These are phyloP conservation scores for Procavia capensis DNA, from an alignment of 2,113 vertebrate species.

Conservation along the genomic window DNA sequence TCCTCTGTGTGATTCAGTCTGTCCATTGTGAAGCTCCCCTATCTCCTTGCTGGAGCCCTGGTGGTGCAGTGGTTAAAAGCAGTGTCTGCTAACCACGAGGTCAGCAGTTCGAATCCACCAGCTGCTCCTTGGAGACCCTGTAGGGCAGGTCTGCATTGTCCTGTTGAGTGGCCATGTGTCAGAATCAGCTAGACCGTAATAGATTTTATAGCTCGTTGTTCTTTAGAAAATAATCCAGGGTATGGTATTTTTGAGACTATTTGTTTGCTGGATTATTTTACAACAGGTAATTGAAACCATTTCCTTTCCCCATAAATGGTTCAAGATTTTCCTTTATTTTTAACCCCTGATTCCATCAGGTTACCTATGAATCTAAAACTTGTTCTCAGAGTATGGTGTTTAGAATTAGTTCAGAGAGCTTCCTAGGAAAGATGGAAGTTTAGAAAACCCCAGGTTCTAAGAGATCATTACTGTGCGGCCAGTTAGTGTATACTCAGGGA, in stretches of 20 bases:
- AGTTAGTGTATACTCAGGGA: background rate
- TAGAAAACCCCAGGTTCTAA: background rate
- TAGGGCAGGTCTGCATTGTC: too few species aligned
- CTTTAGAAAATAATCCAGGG: background rate
- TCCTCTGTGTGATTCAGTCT: background rate
- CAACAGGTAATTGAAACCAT: background rate
- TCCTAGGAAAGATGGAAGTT: background rate
- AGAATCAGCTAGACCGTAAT: too few species aligned
- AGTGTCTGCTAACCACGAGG: too few species aligned
- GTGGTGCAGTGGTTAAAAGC: too few species aligned
- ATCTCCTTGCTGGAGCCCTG: too few species aligned
- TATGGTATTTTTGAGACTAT: background rate
- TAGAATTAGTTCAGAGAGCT: background rate
- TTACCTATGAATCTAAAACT: background rate
- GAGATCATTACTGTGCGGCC: background rate
- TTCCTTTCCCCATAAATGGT: background rate
- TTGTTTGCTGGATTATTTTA: background rate
- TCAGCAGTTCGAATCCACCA: too few species aligned
- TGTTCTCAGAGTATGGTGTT: background rate
- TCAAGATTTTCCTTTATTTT: background rate
- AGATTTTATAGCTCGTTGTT: background rate
- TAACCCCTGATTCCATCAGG: background rate
- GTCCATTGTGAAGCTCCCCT: background rate
- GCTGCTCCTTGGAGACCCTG: too few species aligned
- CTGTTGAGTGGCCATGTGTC: too few species aligned